Conservation (phyloP, 2,113 vertebrate genomes). For the Bos taurus region ARS-UCD2.0 NC_037333.1:76766001-76766500, state of each 20-base stretch:
- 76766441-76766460: too few relatives aligned
- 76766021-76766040: background rate
- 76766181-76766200: background rate
- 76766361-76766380: too few relatives aligned
- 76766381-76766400: too few relatives aligned
- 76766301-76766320: background rate
- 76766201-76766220: background rate
- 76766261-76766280: constrained; percentile 29
- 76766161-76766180: background rate
- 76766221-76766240: background rate
- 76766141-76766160: background rate
- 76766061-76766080: background rate
- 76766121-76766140: background rate
- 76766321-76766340: too few relatives aligned
- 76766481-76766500: too few relatives aligned
- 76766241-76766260: background rate
- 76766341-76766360: too few relatives aligned
- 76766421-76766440: too few relatives aligned
- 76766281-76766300: constrained; percentile 48
- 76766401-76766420: too few relatives aligned
- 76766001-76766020: background rate
- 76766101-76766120: background rate
- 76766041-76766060: background rate
- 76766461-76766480: too few relatives aligned
- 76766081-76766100: background rate